Evolutionary conservation across 2,113 vertebrate species (phyloP).

Genomic region (Drymodes brunneopygia): DNA sequence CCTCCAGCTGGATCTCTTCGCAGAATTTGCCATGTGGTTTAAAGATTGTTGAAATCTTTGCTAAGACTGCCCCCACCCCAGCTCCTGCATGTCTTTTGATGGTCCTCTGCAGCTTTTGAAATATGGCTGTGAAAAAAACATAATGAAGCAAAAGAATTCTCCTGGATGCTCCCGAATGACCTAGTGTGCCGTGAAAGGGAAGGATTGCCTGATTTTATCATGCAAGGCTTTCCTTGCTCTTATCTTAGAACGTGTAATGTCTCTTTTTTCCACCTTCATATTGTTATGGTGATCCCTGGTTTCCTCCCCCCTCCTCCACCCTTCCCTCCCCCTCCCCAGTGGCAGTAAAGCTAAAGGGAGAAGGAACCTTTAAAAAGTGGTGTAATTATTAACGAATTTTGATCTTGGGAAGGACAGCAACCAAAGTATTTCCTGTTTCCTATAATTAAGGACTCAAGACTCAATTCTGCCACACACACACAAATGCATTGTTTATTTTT

Average conservation of each 20-base stretch:
- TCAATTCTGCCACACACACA: constrained; percentile 37
- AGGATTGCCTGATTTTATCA: constrained; percentile 10
- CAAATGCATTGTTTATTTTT: constrained; percentile 41
- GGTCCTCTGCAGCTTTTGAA: neutral
- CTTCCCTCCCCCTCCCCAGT: neutral
- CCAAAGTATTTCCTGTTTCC: constrained; percentile 64
- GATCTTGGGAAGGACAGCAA: constrained; percentile 42
- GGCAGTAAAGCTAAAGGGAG: constrained; percentile 24
- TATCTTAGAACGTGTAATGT: neutral
- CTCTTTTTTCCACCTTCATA: constrained; percentile 26
- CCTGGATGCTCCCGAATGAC: constrained; percentile 6
- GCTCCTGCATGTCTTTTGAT: constrained; percentile 10
- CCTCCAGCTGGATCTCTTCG: neutral
- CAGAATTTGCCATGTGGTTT: neutral
- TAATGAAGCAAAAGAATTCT: neutral
- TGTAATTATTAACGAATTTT: constrained; percentile 61
- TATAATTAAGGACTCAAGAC: constrained; percentile 52
- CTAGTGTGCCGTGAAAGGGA: neutral
- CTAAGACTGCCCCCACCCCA: neutral
- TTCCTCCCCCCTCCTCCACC: neutral
- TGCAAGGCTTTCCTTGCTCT: neutral
- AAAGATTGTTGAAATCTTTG: neutral
- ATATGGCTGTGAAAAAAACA: neutral
- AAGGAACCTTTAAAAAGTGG: constrained; percentile 29
- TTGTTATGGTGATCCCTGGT: constrained; percentile 38